Evolutionary conservation across 2,797 vertebrate genomes (phyloP).

Genomic region (Lates japonicus): DNA sequence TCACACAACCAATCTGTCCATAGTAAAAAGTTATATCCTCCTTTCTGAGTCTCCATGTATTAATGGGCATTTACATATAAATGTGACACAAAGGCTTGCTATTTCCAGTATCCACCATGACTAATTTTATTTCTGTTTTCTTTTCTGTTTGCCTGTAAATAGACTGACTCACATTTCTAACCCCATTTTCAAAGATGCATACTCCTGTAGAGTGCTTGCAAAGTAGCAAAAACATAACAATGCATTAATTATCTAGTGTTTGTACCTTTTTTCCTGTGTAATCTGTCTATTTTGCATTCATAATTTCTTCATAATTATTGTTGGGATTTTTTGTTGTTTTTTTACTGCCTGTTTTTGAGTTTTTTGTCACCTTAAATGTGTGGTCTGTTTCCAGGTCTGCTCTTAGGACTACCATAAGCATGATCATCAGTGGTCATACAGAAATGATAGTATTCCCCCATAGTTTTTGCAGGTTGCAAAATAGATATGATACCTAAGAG

Average conservation of each 20-base stretch:
- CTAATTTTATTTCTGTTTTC: slow-evolving; percentile 41
- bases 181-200: slow-evolving; percentile 55
- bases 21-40: slow-evolving; percentile 43
- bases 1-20: slow-evolving; percentile 57
- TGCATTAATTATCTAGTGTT: slow-evolving; percentile 69
- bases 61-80: slow-evolving; percentile 44
- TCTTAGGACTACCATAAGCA: slow-evolving; percentile 49
- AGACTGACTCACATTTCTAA: slow-evolving; percentile 63
- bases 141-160: slow-evolving; percentile 62
- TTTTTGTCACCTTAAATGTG: slow-evolving; percentile 47
- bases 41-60: slow-evolving; percentile 32
- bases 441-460: slow-evolving; percentile 19
- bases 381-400: slow-evolving; percentile 66
- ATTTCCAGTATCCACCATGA: slow-evolving; percentile 50
- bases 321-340: background rate
- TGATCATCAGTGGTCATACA: slow-evolving; percentile 44
- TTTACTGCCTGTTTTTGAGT: slow-evolving; percentile 22
- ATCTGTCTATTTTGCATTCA: slow-evolving; percentile 33
- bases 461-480: slow-evolving; percentile 48
- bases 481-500: background rate
- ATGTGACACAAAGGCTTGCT: slow-evolving; percentile 76
- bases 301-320: slow-evolving; percentile 30
- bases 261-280: slow-evolving; percentile 47
- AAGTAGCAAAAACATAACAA: slow-evolving; percentile 76
- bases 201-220: slow-evolving; percentile 68